Evolutionary conservation across 2,888 invertebrate species (phyloP), one percentile per base, ranked within the genome.

Genomic region (Rhingia rostrata): DNA sequence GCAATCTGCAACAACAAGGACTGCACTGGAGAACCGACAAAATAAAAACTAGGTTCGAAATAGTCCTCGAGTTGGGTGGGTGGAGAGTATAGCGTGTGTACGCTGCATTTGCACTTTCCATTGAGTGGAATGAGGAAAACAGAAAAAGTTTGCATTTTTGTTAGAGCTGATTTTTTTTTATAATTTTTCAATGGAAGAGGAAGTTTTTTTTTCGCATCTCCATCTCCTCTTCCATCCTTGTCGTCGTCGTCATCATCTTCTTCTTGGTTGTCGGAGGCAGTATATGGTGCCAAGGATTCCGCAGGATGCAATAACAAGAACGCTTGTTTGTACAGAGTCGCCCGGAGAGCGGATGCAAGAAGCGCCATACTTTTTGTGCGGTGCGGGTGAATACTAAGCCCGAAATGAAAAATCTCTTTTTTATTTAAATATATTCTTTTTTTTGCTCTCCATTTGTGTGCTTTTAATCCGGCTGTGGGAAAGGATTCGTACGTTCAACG

Each of bases 221-320:
- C 66, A 66, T 51, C 35, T 43, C 22, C 22, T 22, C 22, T 22
- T 22, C 47, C 49, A 60, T 56, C 33, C 53, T 54, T 47, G 73
- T 67, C 60, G 73, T 66, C 56, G 39, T 61, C 41, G 47, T 63
- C 64, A 39, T 66, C 30, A 58, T 61, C 41, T 39, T 67, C 43
- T 78, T 67, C 72, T 67, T 56, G 7, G 10, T 63, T 37, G 61
- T 61, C 63, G 63, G 78, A 69, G 82, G 73, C 74, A 66, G 74
- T 70, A 45, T 66, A 60, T 80, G 80, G 84, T 84, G 84, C 84
- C 84, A 84, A 84, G 74, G 80, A 84, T 84, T 74, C 80, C 80
- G 64, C 74, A 84, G 84, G 84, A 84, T 84, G 84, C 80, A 74
- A 84, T 84, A 84, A 84, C 84, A 84, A 79, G 80, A 84, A 75